Evolutionary conservation across 2,888 invertebrate genomes (phyloP).

Genomic region (Trachelus troglodyta): DNA sequence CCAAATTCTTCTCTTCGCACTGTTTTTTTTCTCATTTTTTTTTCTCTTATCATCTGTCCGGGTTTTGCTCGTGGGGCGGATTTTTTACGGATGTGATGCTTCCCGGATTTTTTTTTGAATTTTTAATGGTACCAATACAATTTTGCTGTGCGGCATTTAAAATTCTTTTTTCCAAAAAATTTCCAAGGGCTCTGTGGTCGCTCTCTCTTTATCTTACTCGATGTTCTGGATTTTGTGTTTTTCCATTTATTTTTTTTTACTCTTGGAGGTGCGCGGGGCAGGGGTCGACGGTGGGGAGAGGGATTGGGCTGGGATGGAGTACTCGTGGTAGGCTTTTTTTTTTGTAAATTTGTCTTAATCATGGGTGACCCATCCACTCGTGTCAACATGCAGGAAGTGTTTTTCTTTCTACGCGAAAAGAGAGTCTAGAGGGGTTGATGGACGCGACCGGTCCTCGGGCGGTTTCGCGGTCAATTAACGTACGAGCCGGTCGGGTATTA

Average conservation of each 20-base stretch:
- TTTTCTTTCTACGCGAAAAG: slow-evolving; percentile 54
- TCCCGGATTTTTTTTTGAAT: slow-evolving; percentile 15
- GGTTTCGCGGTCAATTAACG: slow-evolving; percentile 14
- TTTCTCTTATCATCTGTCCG: not conserved
- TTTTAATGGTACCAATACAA: not conserved
- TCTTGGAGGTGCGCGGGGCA: not conserved
- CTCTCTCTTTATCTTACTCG: not conserved
- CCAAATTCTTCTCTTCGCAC: no score
- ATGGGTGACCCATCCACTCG: slow-evolving; percentile 59
- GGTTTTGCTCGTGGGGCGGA: slow-evolving; percentile 15
- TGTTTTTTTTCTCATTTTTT: no score
- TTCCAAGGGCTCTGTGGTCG: not conserved
- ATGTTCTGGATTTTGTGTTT: not conserved
- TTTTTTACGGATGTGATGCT: slow-evolving; percentile 29
- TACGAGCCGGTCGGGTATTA: not conserved
- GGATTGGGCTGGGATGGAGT: not conserved
- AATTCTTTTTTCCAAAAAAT: not conserved
- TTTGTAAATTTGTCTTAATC: not conserved
- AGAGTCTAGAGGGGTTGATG: slow-evolving; percentile 18
- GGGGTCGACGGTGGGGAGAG: not conserved
- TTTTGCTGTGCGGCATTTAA: not conserved
- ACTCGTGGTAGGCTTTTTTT: not conserved
- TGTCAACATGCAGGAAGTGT: slow-evolving; percentile 62
- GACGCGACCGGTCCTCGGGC: slow-evolving; percentile 44
- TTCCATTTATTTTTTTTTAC: not conserved